Evolutionary conservation across 1,140 invertebrate species (phyloP), one percentile per base, ranked within the genome.

Genomic region (Calycopis cecrops): DNA sequence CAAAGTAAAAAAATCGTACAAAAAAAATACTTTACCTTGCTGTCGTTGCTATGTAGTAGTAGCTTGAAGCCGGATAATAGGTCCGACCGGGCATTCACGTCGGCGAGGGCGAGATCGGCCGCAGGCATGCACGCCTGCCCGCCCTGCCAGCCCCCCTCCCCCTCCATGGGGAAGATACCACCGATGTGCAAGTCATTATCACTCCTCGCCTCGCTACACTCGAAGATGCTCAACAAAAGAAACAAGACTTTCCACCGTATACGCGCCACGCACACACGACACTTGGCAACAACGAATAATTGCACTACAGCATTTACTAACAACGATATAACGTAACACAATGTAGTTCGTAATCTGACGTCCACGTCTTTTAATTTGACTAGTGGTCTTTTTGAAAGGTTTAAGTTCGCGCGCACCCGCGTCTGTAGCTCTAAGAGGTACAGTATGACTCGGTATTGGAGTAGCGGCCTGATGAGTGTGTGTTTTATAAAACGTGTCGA

Each of bases 141-240:
- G 54, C 97, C 96, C 81, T 97, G 93, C 97, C 98, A 98, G 53
- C 97, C 97, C 52, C 97, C 97, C 76, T 97, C 94, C 9, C 96
- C 96, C 52, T 91, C 93, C 83, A 99, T 99, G 3, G 98, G 98
- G 88, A 99, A 99, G 66, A 99, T 98, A 16, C 96, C 98, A 48
- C 97, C 98, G 81, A 99, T 98, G 84, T 99, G 96, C 58, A 99
- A 89, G 65, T 90, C 88, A 65, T 92, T 90, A 65, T 89, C 86
- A 35, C 74, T 68, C 40, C 73, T 68, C 9, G 71, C 73, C 48
- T 81, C 78, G 59, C 78, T 70, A 54, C 71, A 70, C 17, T 65
- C 62, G 47, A 67, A 66, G 35, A 65, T 62, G 57, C 62, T 67
- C 62, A 80, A 61, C 68, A 71, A 69, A 50, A 84, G 60, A 63